phyloP scores from a whole-genome alignment of 2,113 vertebrate species.

The Pomatostomus ruficeps region DNA sequence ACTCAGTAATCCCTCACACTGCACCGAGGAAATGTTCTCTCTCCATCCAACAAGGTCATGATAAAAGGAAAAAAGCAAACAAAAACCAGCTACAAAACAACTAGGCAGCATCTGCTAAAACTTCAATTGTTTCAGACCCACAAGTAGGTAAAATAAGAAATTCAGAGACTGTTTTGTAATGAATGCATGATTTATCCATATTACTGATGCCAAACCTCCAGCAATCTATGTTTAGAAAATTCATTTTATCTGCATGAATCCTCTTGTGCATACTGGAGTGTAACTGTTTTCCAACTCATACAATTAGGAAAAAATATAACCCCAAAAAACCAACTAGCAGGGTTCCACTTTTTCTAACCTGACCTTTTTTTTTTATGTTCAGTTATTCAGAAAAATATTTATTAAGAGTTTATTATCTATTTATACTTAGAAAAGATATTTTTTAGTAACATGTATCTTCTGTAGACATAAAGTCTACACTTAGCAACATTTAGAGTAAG shows the following conservation, averaged over 20 bases:
- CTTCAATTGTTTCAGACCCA: not conserved
- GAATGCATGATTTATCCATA: not conserved
- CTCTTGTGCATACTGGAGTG: not conserved
- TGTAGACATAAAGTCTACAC: not conserved
- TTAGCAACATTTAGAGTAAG: not conserved
- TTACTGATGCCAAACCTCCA: not conserved
- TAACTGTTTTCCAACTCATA: not conserved
- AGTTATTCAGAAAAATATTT: not conserved
- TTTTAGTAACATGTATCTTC: not conserved
- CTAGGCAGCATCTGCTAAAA: not conserved
- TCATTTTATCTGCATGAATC: not conserved
- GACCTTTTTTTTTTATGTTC: not conserved
- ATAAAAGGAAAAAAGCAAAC: not conserved
- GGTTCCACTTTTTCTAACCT: not conserved
- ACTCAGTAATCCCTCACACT: not conserved
- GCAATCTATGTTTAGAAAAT: not conserved
- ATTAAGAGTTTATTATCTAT: not conserved
- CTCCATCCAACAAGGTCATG: not conserved
- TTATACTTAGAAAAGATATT: not conserved
- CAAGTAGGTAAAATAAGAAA: not conserved
- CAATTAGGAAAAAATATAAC: not conserved
- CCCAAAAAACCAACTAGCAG: rapidly evolving
- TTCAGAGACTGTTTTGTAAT: not conserved
- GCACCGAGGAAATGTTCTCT: not conserved
- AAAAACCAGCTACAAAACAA: not conserved